These are phyloP conservation scores for Portunus trituberculatus DNA, from an alignment of 1,140 invertebrate species.

Conservation along the genomic window DNA sequence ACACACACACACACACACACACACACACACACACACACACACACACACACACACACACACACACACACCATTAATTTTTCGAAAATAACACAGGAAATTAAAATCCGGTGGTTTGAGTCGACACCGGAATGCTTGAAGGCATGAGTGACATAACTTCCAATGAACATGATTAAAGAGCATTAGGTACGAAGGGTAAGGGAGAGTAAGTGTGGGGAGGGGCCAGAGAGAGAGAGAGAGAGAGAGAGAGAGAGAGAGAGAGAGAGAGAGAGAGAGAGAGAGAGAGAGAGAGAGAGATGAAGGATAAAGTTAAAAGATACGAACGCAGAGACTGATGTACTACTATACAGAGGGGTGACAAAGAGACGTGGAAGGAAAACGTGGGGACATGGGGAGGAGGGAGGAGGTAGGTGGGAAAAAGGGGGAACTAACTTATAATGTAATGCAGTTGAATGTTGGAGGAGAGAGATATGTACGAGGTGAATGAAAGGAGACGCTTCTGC, in stretches of 20 bases:
- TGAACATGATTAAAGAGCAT: not conserved
- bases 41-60: conserved; percentile 50
- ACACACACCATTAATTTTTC: not conserved
- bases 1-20: conserved; percentile 18
- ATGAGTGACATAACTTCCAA: not conserved
- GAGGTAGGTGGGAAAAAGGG: not conserved
- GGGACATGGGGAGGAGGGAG: not conserved
- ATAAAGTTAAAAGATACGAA: not conserved
- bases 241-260: conserved; percentile 25
- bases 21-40: conserved; percentile 51
- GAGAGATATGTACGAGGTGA: too few relatives aligned
- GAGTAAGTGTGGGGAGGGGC: not conserved
- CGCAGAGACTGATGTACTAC: not conserved
- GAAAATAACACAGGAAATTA: conserved; percentile 4
- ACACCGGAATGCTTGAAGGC: not conserved
- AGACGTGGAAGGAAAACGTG: not conserved
- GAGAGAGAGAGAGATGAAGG: conserved; percentile 33
- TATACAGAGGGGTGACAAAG: not conserved
- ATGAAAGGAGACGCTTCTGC: too few relatives aligned
- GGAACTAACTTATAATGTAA: not conserved
- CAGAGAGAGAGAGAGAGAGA: not conserved
- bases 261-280: conserved; percentile 38
- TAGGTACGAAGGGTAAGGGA: not conserved
- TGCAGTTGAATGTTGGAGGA: too few relatives aligned
- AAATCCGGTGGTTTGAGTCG: not conserved